These are phyloP conservation scores for Syrista parreyssii DNA, from an alignment of 2,888 invertebrate species.

Conservation along the genomic window DNA sequence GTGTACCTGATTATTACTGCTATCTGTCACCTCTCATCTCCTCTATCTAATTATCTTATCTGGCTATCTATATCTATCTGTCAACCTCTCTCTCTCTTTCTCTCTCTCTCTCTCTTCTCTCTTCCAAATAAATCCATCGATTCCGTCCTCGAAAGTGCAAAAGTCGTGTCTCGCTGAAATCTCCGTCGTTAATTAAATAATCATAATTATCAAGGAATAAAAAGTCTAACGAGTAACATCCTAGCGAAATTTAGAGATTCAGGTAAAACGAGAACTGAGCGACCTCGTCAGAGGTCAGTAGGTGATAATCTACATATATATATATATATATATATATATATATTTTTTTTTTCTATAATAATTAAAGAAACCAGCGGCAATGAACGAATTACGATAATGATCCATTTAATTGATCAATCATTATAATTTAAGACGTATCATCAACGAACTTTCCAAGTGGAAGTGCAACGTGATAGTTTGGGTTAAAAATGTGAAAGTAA, in stretches of 20 bases:
- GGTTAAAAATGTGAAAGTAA: neutral
- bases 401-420: neutral
- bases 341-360: neutral
- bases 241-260: neutral
- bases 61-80: slow-evolving; percentile 25
- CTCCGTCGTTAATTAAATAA: neutral
- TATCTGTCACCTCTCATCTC: slow-evolving; percentile 19
- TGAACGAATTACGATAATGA: neutral
- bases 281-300: neutral
- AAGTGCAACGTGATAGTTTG: neutral
- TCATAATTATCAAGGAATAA: neutral
- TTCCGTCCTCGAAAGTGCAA: neutral
- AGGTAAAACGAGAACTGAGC: neutral
- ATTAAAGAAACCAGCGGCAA: neutral
- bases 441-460: neutral
- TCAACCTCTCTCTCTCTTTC: slow-evolving; percentile 25
- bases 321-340: neutral
- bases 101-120: slow-evolving; percentile 4
- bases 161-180: neutral
- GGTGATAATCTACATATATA: neutral
- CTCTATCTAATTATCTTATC: slow-evolving; percentile 23
- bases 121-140: neutral
- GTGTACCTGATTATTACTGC: neutral
- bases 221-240: neutral
- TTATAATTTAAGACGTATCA: neutral